Evolutionary conservation across 2,797 vertebrate species (phyloP).

Genomic region (Cuniculus paca): DNA sequence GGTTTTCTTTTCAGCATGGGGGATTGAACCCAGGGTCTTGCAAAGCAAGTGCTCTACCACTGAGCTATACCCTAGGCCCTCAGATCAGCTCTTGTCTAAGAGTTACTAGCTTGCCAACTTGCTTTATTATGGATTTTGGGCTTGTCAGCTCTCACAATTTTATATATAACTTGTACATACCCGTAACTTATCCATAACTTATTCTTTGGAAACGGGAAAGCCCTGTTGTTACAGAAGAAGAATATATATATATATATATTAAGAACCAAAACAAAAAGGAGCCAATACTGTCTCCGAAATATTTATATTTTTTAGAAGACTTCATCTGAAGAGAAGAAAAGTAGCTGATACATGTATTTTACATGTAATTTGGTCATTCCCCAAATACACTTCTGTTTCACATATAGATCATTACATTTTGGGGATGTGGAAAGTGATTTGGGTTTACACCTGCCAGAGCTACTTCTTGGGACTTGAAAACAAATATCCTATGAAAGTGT

Average conservation of each 20-base stretch:
- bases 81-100: not conserved
- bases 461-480: constrained; percentile 15
- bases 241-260: not conserved
- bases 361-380: not conserved
- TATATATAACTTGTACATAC: not conserved
- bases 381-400: not conserved
- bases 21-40: not conserved
- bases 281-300: not conserved
- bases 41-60: not conserved
- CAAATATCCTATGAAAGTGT: not conserved
- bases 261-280: not conserved
- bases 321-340: constrained; percentile 2
- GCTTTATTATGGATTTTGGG: not conserved
- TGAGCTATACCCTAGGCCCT: not conserved
- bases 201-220: not conserved
- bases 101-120: not conserved
- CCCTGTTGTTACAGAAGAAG: not conserved
- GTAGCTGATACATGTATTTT: not conserved
- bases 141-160: not conserved
- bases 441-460: not conserved
- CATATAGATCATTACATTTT: not conserved
- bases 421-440: not conserved
- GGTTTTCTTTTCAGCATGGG: constrained; percentile 12
- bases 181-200: not conserved
- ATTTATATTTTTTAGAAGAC: not conserved